phyloP scores from a whole-genome alignment of 2,797 vertebrate genomes.

The Channa striata region DNA sequence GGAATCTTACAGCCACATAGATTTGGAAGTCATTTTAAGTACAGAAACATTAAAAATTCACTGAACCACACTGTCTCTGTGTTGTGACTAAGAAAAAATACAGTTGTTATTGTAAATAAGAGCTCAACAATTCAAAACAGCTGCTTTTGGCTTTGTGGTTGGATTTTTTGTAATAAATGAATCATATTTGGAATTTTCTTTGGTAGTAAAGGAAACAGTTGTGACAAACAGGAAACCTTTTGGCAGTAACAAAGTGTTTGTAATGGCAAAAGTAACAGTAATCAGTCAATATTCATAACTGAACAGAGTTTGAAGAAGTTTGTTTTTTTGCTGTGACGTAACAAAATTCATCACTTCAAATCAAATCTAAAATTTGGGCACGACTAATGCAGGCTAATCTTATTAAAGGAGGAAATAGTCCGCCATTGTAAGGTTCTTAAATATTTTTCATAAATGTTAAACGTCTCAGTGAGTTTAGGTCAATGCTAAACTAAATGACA shows the following conservation, averaged over 20 bases:
- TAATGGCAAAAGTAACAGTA: constrained; percentile 3
- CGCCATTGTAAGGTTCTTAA: too few species aligned
- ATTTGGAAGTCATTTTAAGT: not conserved
- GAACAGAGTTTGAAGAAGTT: not conserved
- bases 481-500: too few species aligned
- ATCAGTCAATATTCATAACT: constrained; percentile 6
- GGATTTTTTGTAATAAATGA: not conserved
- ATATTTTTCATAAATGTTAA: too few species aligned
- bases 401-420: not conserved
- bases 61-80: not conserved
- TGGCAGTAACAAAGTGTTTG: not conserved
- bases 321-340: not conserved
- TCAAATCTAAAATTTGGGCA: not conserved
- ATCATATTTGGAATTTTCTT: not conserved
- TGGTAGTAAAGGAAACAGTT: not conserved
- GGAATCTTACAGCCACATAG: too few species aligned
- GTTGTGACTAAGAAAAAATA: not conserved
- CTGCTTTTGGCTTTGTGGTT: not conserved
- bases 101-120: not conserved
- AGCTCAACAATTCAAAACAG: constrained; percentile 1
- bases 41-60: not conserved
- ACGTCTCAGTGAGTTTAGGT: too few species aligned
- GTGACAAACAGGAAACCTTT: constrained; percentile 4
- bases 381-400: not conserved
- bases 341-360: not conserved